phyloP scores from a whole-genome alignment of 2,888 invertebrate species.

The Gerris lacustris region DNA sequence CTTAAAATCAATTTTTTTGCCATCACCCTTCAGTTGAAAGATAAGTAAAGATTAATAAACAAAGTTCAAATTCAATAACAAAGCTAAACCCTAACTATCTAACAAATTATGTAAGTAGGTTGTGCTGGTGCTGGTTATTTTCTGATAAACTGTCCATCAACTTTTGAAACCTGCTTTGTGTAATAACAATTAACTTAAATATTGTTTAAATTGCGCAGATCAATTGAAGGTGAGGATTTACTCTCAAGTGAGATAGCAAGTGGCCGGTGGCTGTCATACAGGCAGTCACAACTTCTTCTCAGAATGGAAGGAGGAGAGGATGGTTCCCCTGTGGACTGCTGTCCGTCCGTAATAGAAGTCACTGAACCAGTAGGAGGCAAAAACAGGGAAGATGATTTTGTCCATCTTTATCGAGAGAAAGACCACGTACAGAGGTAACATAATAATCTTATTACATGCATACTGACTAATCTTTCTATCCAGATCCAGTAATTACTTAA shows the following conservation, averaged over 20 bases:
- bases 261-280: conserved; percentile 43
- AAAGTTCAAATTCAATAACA: no score
- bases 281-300: conserved; percentile 52
- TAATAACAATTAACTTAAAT: not conserved
- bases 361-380: conserved; percentile 64
- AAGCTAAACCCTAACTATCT: no score
- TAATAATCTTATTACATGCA: no score
- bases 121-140: no score
- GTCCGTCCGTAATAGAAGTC: conserved; percentile 65
- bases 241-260: conserved; percentile 23
- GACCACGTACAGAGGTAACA: conserved; percentile 47
- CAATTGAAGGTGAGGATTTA: conserved; percentile 26
- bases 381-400: conserved; percentile 56
- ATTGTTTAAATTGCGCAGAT: conserved; percentile 21
- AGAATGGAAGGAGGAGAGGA: conserved; percentile 43
- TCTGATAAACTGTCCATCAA: no score
- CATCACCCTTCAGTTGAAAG: no score
- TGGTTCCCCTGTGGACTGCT: conserved; percentile 55
- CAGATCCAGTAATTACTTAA: no score
- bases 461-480: no score
- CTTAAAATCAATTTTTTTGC: no score
- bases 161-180: no score
- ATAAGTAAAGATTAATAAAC: no score
- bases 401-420: conserved; percentile 61
- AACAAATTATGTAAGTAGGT: no score